Evolutionary conservation across 2,113 vertebrate genomes (phyloP).

Genomic region (Accipiter virgatus): DNA sequence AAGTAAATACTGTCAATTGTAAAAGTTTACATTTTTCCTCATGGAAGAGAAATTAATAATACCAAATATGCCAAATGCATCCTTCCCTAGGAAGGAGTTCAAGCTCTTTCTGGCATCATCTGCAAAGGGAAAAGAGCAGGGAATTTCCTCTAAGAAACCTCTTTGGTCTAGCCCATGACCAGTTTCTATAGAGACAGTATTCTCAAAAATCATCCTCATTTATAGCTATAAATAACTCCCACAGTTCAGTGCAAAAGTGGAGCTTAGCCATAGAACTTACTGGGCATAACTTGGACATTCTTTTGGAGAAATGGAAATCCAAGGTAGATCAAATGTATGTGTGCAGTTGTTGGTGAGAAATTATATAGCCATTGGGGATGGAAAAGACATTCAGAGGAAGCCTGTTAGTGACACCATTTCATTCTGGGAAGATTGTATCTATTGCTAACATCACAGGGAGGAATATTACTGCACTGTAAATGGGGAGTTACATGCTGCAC

Average conservation of each 20-base stretch:
- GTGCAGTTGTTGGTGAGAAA: not conserved
- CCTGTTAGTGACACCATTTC: not conserved
- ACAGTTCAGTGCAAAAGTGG: not conserved
- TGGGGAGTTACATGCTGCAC: not conserved
- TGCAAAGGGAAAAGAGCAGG: not conserved
- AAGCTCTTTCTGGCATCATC: conserved; percentile 4
- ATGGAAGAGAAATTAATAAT: not conserved
- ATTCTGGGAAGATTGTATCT: not conserved
- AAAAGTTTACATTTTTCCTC: not conserved
- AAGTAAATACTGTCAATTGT: not conserved
- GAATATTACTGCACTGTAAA: not conserved
- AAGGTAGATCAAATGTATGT: not conserved
- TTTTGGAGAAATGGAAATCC: not conserved
- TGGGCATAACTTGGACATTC: not conserved
- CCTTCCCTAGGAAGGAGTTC: not conserved
- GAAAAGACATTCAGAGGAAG: not conserved
- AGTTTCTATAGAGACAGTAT: conserved; percentile 62
- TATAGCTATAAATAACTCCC: conserved; percentile 46
- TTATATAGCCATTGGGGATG: not conserved
- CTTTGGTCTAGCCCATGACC: conserved; percentile 14
- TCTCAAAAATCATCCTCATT: conserved; percentile 43
- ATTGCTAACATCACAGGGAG: not conserved
- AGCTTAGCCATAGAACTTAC: not conserved
- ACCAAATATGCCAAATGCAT: not conserved
- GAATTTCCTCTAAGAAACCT: conserved; percentile 28